Percentiles rank a stretch among this genome's conserved stretches.
phyloP scores from a whole-genome alignment of 2,888 invertebrate species.

The Celastrina argiolus region DNA sequence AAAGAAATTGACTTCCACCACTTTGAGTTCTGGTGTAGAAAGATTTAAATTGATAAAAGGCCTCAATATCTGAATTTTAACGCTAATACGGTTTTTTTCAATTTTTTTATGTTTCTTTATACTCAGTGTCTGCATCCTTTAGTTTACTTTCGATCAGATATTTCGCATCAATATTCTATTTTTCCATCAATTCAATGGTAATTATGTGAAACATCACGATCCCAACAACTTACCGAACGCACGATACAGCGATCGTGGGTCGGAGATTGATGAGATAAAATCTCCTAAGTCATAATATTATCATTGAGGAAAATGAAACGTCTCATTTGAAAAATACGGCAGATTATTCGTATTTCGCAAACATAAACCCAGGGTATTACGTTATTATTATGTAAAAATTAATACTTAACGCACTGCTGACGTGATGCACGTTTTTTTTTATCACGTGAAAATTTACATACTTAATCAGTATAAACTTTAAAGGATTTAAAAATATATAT shows the following conservation, averaged over 20 bases:
- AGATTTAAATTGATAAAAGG: not conserved
- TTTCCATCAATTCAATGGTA: not conserved
- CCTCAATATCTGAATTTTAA: not conserved
- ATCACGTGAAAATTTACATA: too few species aligned
- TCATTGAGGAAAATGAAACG: constrained; percentile 5
- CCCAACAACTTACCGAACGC: not conserved
- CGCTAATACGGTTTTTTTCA: not conserved
- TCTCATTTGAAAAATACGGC: not conserved
- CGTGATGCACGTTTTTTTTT: too few species aligned
- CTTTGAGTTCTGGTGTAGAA: not conserved
- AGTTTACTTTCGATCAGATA: not conserved
- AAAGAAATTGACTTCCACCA: not conserved
- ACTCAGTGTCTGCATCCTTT: not conserved
- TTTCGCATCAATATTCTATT: not conserved
- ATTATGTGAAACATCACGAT: not conserved
- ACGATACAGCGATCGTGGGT: not conserved
- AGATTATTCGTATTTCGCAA: not conserved
- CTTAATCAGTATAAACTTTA: too few species aligned
- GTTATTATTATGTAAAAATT: not conserved
- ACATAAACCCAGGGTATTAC: not conserved
- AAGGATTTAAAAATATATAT: too few species aligned
- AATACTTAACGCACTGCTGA: too few species aligned
- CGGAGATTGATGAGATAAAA: constrained; percentile 10
- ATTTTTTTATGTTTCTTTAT: not conserved
- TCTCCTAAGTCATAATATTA: constrained; percentile 9